Percentiles rank a stretch among this genome's conserved stretches.
These are phyloP conservation scores for Drosophila antonietae DNA, from an alignment of 2,888 invertebrate genomes.

Conservation along the genomic window DNA sequence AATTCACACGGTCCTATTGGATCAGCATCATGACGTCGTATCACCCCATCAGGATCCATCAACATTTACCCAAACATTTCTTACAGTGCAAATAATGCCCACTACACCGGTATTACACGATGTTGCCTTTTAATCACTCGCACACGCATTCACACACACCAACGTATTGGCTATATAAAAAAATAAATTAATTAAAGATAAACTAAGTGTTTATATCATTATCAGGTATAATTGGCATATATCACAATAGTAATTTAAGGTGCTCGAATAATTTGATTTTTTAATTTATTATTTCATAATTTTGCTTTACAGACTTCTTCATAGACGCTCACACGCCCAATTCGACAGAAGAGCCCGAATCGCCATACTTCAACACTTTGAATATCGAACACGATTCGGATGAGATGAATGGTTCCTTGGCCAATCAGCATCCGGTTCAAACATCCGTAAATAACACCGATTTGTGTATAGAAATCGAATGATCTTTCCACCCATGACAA, in stretches of 20 bases:
- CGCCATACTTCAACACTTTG: constrained; percentile 42
- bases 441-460: constrained; percentile 39
- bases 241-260: not conserved
- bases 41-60: constrained; percentile 33
- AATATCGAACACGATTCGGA: constrained; percentile 62
- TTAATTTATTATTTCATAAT: not conserved
- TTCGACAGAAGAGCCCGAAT: constrained; percentile 29
- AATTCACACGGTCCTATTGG: not conserved
- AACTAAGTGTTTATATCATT: constrained; percentile 45
- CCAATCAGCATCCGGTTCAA: constrained; percentile 65
- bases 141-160: constrained; percentile 41
- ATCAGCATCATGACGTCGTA: constrained; percentile 3
- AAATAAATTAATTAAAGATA: constrained; percentile 17
- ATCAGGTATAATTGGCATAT: constrained; percentile 59
- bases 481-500: constrained; percentile 29
- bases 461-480: constrained; percentile 72
- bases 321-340: constrained; percentile 79
- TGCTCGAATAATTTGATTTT: not conserved
- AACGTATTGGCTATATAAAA: constrained; percentile 26
- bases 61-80: constrained; percentile 49
- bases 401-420: constrained; percentile 76
- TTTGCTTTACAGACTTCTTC: constrained; percentile 77
- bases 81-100: constrained; percentile 84
- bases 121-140: constrained; percentile 79
- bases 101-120: constrained; percentile 80